These are phyloP conservation scores for Sebastes miniatus DNA, from an alignment of 2,797 vertebrate genomes.

Conservation along the genomic window DNA sequence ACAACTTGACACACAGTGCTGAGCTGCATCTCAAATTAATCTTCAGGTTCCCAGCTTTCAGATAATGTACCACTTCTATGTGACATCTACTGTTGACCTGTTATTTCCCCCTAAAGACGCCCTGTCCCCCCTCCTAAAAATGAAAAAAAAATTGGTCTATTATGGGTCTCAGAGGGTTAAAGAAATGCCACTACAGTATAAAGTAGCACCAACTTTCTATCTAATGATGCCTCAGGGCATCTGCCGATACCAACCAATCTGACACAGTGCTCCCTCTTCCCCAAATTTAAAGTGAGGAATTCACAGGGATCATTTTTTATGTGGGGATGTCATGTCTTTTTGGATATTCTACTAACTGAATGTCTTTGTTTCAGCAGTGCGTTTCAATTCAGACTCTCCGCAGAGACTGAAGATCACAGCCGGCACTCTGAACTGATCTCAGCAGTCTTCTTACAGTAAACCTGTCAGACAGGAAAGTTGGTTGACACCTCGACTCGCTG, in stretches of 20 bases:
- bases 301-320: not conserved
- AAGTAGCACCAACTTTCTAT: not conserved
- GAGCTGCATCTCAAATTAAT: no score
- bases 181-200: not conserved
- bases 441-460: not conserved
- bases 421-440: not conserved
- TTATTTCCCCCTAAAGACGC: no score
- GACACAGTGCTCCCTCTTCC: not conserved
- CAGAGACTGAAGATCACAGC: not conserved
- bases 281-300: not conserved
- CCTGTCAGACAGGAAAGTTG: not conserved
- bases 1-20: not conserved
- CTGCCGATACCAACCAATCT: not conserved
- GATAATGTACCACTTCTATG: rapidly evolving
- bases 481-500: not conserved
- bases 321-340: not conserved
- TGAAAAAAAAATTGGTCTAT: no score
- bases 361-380: not conserved
- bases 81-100: no score
- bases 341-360: not conserved
- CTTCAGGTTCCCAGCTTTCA: no score
- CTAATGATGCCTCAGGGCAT: not conserved
- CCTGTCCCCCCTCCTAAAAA: no score
- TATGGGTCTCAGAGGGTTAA: not conserved
- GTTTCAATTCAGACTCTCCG: not conserved